A percentile compares a stretch with the other conserved stretches of the same genome.
phyloP scores from a whole-genome alignment of 1,140 invertebrate genomes.

The Polypedilum pembai region DNA sequence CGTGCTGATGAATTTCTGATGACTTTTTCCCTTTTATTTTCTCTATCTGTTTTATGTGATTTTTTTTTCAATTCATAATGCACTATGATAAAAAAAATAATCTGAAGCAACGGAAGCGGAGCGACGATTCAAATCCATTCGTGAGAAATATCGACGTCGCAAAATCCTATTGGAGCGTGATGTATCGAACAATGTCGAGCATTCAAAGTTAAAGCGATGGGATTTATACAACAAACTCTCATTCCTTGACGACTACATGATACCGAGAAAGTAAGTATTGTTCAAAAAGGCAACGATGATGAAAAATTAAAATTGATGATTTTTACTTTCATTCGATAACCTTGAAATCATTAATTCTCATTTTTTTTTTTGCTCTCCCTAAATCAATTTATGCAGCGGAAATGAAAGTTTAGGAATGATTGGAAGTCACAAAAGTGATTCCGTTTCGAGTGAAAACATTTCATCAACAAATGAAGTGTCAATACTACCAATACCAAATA shows the following conservation, averaged over 20 bases:
- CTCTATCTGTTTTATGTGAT: neutral
- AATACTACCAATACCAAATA: neutral
- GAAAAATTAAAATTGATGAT: neutral
- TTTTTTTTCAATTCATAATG: neutral
- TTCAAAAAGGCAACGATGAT: neutral
- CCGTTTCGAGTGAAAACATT: neutral
- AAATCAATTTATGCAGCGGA: neutral
- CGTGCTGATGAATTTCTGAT: slow-evolving; percentile 3
- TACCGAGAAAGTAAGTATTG: slow-evolving; percentile 8
- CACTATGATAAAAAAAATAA: neutral
- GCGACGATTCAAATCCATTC: slow-evolving; percentile 20
- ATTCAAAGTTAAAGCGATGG: slow-evolving; percentile 14
- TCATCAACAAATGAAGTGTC: slow-evolving; percentile 22
- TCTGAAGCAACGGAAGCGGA: slow-evolving; percentile 9
- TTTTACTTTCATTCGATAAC: neutral
- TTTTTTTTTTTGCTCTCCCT: neutral
- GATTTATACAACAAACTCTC: slow-evolving; percentile 1
- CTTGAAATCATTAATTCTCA: neutral
- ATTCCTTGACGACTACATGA: slow-evolving; percentile 7
- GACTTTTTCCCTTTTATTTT: neutral
- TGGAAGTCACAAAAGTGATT: neutral
- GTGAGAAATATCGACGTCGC: slow-evolving; percentile 18
- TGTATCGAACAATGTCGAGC: slow-evolving; percentile 15
- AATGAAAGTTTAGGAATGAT: slow-evolving; percentile 10
- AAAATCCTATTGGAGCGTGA: slow-evolving; percentile 20